These are phyloP conservation scores for Tokudaia tokunoshimensis DNA, from an alignment of 2,797 vertebrate species.

Conservation along the genomic window DNA sequence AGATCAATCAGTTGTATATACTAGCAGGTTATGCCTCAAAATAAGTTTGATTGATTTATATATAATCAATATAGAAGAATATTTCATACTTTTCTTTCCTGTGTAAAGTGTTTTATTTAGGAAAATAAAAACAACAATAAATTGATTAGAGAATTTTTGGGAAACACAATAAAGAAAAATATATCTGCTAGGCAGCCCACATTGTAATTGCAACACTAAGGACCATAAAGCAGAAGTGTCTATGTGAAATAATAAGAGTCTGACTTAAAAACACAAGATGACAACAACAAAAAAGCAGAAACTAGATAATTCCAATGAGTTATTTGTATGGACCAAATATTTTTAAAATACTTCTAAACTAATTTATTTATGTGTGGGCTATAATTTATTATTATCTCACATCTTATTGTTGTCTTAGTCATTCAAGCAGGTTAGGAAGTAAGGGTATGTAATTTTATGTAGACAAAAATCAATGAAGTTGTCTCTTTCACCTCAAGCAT, in stretches of 20 bases:
- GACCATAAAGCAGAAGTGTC: not conserved
- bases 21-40: not conserved
- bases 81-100: not conserved
- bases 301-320: not conserved
- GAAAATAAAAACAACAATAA: not conserved
- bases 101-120: not conserved
- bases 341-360: constrained; percentile 33
- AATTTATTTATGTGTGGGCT: constrained; percentile 34
- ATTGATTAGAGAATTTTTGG: not conserved
- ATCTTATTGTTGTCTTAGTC: not conserved
- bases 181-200: not conserved
- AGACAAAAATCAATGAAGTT: not conserved
- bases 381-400: not conserved
- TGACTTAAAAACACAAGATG: not conserved
- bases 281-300: not conserved
- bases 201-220: not conserved
- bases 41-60: not conserved
- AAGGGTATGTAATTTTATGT: not conserved
- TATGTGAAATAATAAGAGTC: not conserved
- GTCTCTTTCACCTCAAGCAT: not conserved
- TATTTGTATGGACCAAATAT: not conserved
- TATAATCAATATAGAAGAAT: not conserved
- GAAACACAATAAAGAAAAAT: constrained; percentile 11
- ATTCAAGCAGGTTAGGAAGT: not conserved
- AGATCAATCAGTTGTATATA: not conserved